phyloP scores from a whole-genome alignment of 2,888 invertebrate species.

The Tenthredo notha region DNA sequence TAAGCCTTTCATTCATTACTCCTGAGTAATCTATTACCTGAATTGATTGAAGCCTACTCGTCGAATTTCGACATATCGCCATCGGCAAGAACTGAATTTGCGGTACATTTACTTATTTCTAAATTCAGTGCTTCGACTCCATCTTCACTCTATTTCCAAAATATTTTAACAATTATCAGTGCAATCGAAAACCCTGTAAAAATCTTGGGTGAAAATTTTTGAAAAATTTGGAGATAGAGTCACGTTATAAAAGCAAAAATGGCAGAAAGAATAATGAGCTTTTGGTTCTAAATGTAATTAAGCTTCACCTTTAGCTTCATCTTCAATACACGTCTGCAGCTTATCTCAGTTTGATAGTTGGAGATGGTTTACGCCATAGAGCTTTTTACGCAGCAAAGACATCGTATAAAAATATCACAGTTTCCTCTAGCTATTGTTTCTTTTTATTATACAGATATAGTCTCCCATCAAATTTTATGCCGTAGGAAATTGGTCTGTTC shows the following conservation, averaged over 20 bases:
- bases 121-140: neutral
- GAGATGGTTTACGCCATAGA: too few species aligned
- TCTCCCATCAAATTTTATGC: slow-evolving; percentile 11
- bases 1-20: neutral
- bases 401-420: slow-evolving; percentile 16
- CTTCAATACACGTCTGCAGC: neutral
- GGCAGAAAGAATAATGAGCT: neutral
- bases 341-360: neutral
- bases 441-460: slow-evolving; percentile 27
- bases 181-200: neutral
- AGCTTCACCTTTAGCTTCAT: neutral
- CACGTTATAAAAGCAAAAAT: neutral
- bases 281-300: neutral
- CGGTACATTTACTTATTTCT: neutral
- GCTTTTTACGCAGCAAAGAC: neutral
- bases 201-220: too few species aligned
- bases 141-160: neutral
- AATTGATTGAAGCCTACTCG: neutral
- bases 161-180: neutral
- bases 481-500: slow-evolving; percentile 13
- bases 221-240: neutral
- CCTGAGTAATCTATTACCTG: neutral
- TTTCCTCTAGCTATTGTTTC: neutral
- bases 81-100: neutral
- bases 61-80: neutral